These are phyloP conservation scores for Leptopilina drosophilae DNA, from an alignment of 2,888 invertebrate genomes.

Conservation along the genomic window DNA sequence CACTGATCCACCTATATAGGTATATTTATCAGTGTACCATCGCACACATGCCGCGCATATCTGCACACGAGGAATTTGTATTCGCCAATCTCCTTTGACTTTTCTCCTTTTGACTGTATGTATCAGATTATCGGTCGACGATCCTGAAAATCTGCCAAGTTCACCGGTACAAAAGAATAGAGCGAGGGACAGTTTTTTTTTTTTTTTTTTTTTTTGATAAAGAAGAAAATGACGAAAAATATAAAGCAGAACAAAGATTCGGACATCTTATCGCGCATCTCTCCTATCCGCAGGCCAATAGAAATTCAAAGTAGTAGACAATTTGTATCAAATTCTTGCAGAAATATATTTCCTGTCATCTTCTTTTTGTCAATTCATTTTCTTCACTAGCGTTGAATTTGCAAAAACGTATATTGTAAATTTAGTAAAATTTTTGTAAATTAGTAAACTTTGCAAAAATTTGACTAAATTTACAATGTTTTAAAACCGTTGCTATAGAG, in stretches of 20 bases:
- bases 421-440: too few species aligned
- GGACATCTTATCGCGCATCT: slow-evolving; percentile 11
- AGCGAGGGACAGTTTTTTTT: neutral
- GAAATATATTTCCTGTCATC: too few species aligned
- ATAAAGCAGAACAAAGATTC: slow-evolving; percentile 27
- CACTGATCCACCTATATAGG: slow-evolving; percentile 15
- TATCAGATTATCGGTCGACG: slow-evolving; percentile 18
- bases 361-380: too few species aligned
- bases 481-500: too few species aligned
- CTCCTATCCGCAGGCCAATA: slow-evolving; percentile 18
- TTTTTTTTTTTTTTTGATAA: too few species aligned
- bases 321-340: slow-evolving; percentile 11
- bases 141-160: slow-evolving; percentile 23
- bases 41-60: slow-evolving; percentile 38
- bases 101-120: slow-evolving; percentile 4
- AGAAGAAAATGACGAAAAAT: slow-evolving; percentile 21
- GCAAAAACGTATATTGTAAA: too few species aligned
- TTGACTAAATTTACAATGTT: too few species aligned
- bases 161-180: neutral
- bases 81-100: slow-evolving; percentile 19
- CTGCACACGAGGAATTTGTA: slow-evolving; percentile 39
- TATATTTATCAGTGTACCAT: slow-evolving; percentile 27
- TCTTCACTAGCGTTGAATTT: too few species aligned
- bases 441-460: too few species aligned
- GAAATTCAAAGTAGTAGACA: slow-evolving; percentile 28